Base-by-base conservation (phyloP, 2,888 invertebrate genomes). In the Drosophila longiperda region DNA sequence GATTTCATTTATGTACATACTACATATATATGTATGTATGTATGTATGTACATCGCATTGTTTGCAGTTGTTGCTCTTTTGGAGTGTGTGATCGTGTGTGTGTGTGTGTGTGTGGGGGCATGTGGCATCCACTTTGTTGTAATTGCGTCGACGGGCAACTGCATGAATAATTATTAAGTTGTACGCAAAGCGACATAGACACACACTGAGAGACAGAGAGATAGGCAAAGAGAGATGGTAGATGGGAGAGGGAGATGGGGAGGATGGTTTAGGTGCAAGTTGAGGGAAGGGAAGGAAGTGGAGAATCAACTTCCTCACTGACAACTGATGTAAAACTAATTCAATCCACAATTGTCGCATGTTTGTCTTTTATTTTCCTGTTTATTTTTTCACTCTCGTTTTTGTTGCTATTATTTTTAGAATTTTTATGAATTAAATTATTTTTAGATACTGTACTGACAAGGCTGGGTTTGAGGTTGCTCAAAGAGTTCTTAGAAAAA, bases 101-200 rank as follows among this genome's bases (percentile, higher is more conserved):
- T 55, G 26, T 4, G 17, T 20, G 20, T 12, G 33, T 32, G 33
- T 3, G 52, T 78, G 79, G 89, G 89, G 80, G 90, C 90, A 85
- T 87, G 82, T 87, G 83, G 83, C 88, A 89, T 85, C 83, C 90
- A 90, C 90, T 89, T 82, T 78, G 83, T 90, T 87, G 87, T 86
- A 89, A 90, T 80, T 80, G 89, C 73, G 85, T 70, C 54, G 76
- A 40, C 60, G 63, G 76, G 86, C 86, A 68, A 89, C 87, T 90
- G 87, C 89, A 90, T 89, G 89, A 87, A 90, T 90, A 85, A 90
- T 90, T 85, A 89, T 87, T 89, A 87, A 89, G 89, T 76, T 74
- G 72, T 82, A 78, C 63, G 67, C 64, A 69, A 66, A 65, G 66
- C 36, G 54, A 17, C 23, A 54, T 34, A 65, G 38, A 40, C 26